Base-by-base conservation (phyloP, 2,888 invertebrate genomes). In the Drosophila nigricruria region DNA sequence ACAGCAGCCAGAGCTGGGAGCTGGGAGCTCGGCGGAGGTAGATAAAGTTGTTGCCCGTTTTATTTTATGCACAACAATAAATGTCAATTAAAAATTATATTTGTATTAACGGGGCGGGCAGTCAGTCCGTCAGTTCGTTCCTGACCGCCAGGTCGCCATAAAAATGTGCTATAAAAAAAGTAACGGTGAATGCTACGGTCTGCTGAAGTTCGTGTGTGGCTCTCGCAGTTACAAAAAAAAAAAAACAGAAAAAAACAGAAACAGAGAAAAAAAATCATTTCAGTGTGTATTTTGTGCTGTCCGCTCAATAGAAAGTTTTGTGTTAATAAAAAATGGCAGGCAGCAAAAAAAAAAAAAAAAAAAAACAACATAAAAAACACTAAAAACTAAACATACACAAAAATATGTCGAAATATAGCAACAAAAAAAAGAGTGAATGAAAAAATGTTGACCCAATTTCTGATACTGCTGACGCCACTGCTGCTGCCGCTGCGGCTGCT, bases 371-470 rank as follows among this genome's bases (percentile, higher is more conserved):
- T 61, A 70, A 71, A 80, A 70, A 79, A 73, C 76, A 76, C 76
- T 78, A 84, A 86, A 86, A 83, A 81, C 79, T 82, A 77, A 84
- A 82, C 75, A 87, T 74, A 84, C 82, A 82, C 71, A 82, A 82
- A 82, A 85, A 85, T 86, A 78, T 87, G 86, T 87, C 81, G 88
- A 88, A 88, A 87, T 87, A 87, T 82, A 84, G 74, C 81, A 81
- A 71, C 77, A 73, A 79, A 82, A 81, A 81, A 76, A 86, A 79
- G 79, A 83, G 86, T 91, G 92, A 92, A 91, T 92, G 92, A 91
- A 92, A 91, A 91, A 91, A 91, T 90, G 85, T 91, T 92, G 91
- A 91, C 91, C 91, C 84, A 92, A 91, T 92, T 92, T 92, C 92
- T 86, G 67, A 50, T 66, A 69, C 70, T 71, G 73, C 47, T 25